Conservation (phyloP, 1,140 invertebrate species). For the Acyrthosiphon pisum region DNA sequence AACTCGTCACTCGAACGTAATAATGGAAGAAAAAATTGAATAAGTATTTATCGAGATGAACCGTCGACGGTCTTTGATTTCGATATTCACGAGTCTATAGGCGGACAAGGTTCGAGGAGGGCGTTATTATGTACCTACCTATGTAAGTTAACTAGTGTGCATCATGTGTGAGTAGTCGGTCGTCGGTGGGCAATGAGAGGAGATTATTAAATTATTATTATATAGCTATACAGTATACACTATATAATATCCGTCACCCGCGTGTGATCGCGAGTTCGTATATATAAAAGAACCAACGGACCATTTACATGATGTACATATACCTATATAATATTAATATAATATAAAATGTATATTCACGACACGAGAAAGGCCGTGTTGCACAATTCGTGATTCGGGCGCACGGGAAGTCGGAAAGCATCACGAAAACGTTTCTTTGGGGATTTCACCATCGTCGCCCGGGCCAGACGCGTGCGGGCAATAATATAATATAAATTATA, state of each 20-base stretch:
- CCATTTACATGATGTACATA: not conserved
- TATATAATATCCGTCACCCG: not conserved
- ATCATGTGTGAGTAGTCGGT: not conserved
- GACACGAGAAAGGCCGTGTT: not conserved
- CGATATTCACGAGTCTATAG: not conserved
- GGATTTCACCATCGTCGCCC: not conserved
- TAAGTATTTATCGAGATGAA: not conserved
- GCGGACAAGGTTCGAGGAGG: not conserved
- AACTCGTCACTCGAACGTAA: not conserved
- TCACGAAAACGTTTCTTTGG: not conserved
- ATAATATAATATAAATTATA: too few relatives aligned
- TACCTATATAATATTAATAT: too few relatives aligned
- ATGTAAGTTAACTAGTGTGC: not conserved
- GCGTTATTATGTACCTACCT: not conserved
- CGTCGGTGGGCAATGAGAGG: not conserved
- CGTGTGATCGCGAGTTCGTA: not conserved
- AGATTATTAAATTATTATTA: slow-evolving; percentile 7
- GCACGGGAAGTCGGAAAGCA: not conserved
- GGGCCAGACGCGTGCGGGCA: not conserved
- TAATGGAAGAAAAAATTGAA: not conserved
- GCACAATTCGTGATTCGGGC: not conserved
- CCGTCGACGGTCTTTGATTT: not conserved
- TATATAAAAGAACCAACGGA: not conserved
- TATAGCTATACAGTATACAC: too few relatives aligned
- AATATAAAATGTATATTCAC: not conserved